Evolutionary conservation across 2,888 invertebrate genomes (phyloP).

Genomic region (Anoplius nigerrimus): DNA sequence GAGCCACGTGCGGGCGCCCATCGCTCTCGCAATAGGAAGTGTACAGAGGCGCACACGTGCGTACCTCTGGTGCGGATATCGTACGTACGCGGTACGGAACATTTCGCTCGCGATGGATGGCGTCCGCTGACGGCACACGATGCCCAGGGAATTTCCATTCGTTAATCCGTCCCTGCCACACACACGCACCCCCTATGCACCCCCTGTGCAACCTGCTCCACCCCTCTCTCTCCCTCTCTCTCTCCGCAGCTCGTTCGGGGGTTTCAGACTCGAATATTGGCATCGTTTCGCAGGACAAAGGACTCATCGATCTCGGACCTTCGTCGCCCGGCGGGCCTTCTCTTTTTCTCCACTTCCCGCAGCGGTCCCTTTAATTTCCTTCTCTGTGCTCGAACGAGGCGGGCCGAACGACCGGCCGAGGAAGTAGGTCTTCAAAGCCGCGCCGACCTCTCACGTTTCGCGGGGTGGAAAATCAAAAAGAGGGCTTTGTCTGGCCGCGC

Average conservation of each 20-base stretch:
- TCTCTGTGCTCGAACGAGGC: conserved; percentile 18
- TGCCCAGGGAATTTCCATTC: conserved; percentile 5
- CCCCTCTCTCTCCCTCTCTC: too few species aligned
- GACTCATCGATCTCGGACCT: conserved; percentile 36
- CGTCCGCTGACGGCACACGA: too few species aligned
- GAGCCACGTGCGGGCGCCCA: too few species aligned
- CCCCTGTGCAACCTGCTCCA: neutral
- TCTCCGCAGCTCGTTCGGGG: too few species aligned
- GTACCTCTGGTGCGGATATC: too few species aligned
- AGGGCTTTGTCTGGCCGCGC: too few species aligned
- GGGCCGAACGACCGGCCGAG: too few species aligned
- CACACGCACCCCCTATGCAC: conserved; percentile 12
- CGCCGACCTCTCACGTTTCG: neutral
- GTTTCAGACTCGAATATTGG: conserved; percentile 40
- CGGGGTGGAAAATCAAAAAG: neutral
- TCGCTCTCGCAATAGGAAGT: too few species aligned
- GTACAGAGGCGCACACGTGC: too few species aligned
- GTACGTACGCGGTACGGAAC: too few species aligned
- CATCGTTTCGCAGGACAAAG: conserved; percentile 47
- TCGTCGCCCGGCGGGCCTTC: conserved; percentile 35
- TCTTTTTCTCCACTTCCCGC: conserved; percentile 51
- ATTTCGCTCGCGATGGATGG: too few species aligned
- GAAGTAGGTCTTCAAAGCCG: neutral
- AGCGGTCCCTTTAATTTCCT: conserved; percentile 58
- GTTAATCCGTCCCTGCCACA: neutral